phyloP scores from a whole-genome alignment of 2,113 vertebrate genomes.

The Lasiurus borealis region DNA sequence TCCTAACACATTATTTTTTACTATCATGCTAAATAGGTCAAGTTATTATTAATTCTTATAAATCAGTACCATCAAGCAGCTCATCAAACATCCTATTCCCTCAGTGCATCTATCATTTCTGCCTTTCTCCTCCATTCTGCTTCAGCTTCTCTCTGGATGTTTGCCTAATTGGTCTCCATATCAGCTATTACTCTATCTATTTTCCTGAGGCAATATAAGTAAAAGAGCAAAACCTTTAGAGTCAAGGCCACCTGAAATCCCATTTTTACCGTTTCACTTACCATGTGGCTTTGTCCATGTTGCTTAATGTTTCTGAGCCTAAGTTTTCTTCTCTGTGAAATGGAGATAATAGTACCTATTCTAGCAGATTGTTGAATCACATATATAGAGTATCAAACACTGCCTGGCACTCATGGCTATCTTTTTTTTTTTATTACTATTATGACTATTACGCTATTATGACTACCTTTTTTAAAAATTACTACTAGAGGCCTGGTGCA shows the following conservation, averaged over 20 bases:
- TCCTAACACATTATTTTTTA: not conserved
- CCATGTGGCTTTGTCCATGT: not conserved
- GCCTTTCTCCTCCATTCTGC: not conserved
- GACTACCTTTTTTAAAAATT: not conserved
- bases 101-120: not conserved
- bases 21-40: not conserved
- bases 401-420: not conserved
- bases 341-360: not conserved
- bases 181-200: not conserved
- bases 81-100: not conserved
- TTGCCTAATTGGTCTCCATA: not conserved
- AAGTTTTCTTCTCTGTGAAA: not conserved
- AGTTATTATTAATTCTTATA: not conserved
- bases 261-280: not conserved
- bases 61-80: not conserved
- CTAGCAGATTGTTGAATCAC: not conserved
- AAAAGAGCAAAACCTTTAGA: constrained; percentile 5
- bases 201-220: not conserved
- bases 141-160: not conserved
- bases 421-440: not conserved
- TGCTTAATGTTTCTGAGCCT: not conserved
- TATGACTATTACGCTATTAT: not conserved
- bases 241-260: not conserved
- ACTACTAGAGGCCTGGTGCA: not conserved
- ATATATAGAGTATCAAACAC: not conserved